Conservation (phyloP, 2,113 vertebrate species). For the Hyaena hyaena region DNA sequence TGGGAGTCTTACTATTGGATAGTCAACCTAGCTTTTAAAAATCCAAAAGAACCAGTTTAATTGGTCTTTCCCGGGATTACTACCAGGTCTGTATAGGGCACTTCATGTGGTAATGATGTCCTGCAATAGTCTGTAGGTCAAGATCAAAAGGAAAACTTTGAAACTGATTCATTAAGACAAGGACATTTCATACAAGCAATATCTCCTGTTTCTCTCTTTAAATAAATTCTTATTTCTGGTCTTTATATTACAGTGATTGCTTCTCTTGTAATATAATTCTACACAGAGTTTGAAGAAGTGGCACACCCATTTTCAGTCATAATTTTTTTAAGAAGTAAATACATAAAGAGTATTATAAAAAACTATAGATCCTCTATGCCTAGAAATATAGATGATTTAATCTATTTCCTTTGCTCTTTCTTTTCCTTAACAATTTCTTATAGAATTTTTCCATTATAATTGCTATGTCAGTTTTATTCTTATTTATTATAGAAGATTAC, state of each 20-base stretch:
- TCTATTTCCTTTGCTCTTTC: background rate
- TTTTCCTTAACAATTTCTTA: background rate
- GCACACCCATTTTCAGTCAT: constrained; percentile 2
- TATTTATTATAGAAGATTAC: background rate
- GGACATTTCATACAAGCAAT: background rate
- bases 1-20: constrained; percentile 32
- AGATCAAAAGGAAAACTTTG: background rate
- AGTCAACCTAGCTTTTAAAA: constrained; percentile 53
- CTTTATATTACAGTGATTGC: background rate
- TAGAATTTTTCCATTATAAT: background rate
- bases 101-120: fast-evolving
- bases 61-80: background rate
- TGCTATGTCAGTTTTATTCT: background rate
- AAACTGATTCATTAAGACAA: background rate
- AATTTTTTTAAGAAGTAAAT: background rate
- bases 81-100: background rate
- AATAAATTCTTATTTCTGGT: background rate
- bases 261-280: background rate
- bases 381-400: background rate
- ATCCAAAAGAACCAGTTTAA: background rate
- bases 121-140: background rate
- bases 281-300: background rate
- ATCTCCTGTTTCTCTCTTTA: background rate
- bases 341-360: background rate
- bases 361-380: background rate